phyloP scores from a whole-genome alignment of 2,797 vertebrate species.

The Crenuchus spilurus region DNA sequence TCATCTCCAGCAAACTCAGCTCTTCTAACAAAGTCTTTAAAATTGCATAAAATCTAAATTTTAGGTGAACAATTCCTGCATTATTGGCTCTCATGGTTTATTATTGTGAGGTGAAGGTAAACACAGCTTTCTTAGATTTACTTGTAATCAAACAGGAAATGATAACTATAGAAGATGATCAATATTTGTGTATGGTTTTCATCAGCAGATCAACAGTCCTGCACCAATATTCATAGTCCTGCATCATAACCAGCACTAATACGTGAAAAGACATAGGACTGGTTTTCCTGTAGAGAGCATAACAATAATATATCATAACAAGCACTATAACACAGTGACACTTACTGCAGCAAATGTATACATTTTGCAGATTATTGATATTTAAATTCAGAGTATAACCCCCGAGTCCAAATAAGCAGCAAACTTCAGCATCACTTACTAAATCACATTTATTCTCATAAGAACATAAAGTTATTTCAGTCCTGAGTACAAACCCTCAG shows the following conservation, averaged over 20 bases:
- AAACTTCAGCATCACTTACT: not conserved
- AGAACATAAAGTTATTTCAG: not conserved
- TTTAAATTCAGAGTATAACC: not conserved
- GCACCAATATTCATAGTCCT: too few relatives aligned
- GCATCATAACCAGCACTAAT: not conserved
- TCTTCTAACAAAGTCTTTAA: not conserved
- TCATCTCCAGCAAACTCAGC: not conserved
- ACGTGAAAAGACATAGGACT: not conserved
- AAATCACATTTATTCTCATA: not conserved
- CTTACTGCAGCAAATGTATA: not conserved
- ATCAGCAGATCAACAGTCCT: too few relatives aligned
- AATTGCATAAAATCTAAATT: too few relatives aligned
- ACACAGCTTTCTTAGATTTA: too few relatives aligned
- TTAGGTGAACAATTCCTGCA: too few relatives aligned
- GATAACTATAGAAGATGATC: too few relatives aligned
- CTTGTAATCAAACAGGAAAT: too few relatives aligned
- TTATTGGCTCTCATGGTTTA: too few relatives aligned
- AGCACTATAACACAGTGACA: not conserved
- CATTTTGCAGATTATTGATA: not conserved
- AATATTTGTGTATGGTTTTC: too few relatives aligned
- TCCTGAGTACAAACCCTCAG: not conserved
- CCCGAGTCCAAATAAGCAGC: not conserved
- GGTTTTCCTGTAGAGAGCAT: not conserved
- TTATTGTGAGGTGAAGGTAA: too few relatives aligned
- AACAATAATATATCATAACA: not conserved